A percentile compares a stretch with the other conserved stretches of the same genome.
These are phyloP conservation scores for Sphenodon punctatus DNA, from an alignment of 2,797 vertebrate species.

Conservation along the genomic window DNA sequence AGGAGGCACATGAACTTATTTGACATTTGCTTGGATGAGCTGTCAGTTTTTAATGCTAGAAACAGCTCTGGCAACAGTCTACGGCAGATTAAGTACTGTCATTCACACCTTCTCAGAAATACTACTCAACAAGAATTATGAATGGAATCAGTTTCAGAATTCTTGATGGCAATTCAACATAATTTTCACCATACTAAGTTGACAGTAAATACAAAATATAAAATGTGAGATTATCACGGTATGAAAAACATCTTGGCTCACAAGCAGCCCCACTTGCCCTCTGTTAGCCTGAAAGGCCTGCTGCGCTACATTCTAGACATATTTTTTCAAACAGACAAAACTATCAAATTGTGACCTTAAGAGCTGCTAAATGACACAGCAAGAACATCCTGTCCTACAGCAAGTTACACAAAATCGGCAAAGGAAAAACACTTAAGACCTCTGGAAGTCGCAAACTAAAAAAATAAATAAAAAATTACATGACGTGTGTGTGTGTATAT, in stretches of 20 bases:
- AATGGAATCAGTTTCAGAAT: not conserved
- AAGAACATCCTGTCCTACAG: conserved; percentile 26
- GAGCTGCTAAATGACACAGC: conserved; percentile 49
- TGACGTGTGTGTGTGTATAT: too few relatives aligned
- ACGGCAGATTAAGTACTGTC: not conserved
- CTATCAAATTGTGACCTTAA: conserved; percentile 58
- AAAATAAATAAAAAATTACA: not conserved
- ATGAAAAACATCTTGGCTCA: conserved; percentile 59
- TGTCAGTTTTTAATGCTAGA: not conserved
- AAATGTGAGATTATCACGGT: conserved; percentile 18
- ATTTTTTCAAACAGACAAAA: conserved; percentile 62
- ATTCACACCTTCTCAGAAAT: not conserved
- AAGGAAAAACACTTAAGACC: not conserved
- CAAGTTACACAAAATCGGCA: conserved; percentile 21
- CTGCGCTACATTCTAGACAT: conserved; percentile 57
- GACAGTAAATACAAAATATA: conserved; percentile 1
- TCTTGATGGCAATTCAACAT: not conserved
- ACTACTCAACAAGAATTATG: not conserved
- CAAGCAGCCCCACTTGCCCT: conserved; percentile 32
- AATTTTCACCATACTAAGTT: not conserved
- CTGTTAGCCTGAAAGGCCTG: conserved; percentile 54
- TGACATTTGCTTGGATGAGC: fast-evolving
- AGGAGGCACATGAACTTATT: not conserved
- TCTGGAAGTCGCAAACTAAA: not conserved
- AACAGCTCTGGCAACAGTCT: not conserved